Base-by-base conservation (phyloP, 1,140 invertebrate species). In the Palaemon carinicauda region DNA sequence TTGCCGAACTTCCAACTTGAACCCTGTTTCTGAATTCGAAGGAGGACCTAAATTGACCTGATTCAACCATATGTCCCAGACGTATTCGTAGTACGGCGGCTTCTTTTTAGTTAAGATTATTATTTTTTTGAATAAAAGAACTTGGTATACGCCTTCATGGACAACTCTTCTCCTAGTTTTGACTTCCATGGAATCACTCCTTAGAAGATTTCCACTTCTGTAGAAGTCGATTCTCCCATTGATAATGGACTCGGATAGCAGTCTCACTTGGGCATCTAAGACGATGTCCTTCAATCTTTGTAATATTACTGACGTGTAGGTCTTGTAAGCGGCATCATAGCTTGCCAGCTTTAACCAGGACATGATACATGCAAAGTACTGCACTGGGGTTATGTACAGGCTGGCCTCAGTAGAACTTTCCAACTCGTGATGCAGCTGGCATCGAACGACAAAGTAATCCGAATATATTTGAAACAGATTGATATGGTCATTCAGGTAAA, bases 1-100 rank as follows among this genome's bases (percentile, higher is more conserved):
- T 65, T 86, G 84, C 4, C 84, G 84, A 33, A 86, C 84, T 52
- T 86, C 84, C 60, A 86, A 27, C 77, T 80, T 71, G 65, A 86
- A 86, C 41, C 33, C 31, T 4, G 33, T 15, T 51, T 80, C 77
- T 12, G 41, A 52, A 69, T 4, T 74, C n/a, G 51, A 15, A 3
- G 84, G 84, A 27, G 77, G 84, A 3, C 84, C 84, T 21, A 86
- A 65, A 52, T 86, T 86, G 27, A 80, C 84, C n/a, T 86, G 84
- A 65, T 86, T 78, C 41, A 86, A 65, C 84, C 84, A 86, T 5
- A 86, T 86, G n/a, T 86, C 84, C 84, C 77, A 80, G 3, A 33
- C 29, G 33, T 86, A 80, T 19, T 86, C 84, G 50, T 86, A 86
- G 14, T 69, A 74, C 0, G 84, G 84, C 10, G 65, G 75, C 60